Evolutionary conservation across 2,113 vertebrate species (phyloP), one percentile per base, ranked within the genome.

Genomic region (Odocoileus virginianus): DNA sequence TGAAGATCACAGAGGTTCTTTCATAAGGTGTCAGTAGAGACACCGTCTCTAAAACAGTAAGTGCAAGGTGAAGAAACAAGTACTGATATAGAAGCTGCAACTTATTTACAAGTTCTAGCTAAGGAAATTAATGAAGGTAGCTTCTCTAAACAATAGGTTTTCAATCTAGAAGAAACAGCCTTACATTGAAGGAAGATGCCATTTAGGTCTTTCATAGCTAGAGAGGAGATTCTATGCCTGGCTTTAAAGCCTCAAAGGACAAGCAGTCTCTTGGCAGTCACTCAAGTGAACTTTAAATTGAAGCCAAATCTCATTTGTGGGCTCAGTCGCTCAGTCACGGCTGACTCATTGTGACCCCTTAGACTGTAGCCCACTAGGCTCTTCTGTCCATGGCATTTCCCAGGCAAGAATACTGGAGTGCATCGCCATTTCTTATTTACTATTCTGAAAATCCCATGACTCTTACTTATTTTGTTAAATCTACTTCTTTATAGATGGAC

Each of bases 21-120:
- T 82, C 50, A 36, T 54, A 33, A 82, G 6, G 47, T 82, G 30
- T 54, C 19, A 54, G 11, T 19, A n/a, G 50, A 54, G 19, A 82
- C 5, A 30, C 1, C 0, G 0, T 82, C 30, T n/a, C 30, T 30
- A 54, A 19, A 33, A 52, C 17, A 2, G n/a, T 12, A 82, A 54
- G 33, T 82, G 50, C 33, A 14, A 54, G 19, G 6, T n/a, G 50
- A 82, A 82, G 33, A 11, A 7, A 50, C 33, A 82, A 8, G 8
- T 82, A 21, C 50, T 82, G 50, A 25, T 54, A 17, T 23, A 82
- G 50, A 54, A 54, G 33, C 50, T 82, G 33, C 79, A 54, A 54
- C 3, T 23, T 54, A 54, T 54, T 33, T 54, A n/a, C 50, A 82
- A n/a, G 33, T 19, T 54, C 79, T 82, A 54, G 33, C 79, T 82